Evolutionary conservation across 2,113 vertebrate genomes (phyloP).

Genomic region (Corythaeola cristata): DNA sequence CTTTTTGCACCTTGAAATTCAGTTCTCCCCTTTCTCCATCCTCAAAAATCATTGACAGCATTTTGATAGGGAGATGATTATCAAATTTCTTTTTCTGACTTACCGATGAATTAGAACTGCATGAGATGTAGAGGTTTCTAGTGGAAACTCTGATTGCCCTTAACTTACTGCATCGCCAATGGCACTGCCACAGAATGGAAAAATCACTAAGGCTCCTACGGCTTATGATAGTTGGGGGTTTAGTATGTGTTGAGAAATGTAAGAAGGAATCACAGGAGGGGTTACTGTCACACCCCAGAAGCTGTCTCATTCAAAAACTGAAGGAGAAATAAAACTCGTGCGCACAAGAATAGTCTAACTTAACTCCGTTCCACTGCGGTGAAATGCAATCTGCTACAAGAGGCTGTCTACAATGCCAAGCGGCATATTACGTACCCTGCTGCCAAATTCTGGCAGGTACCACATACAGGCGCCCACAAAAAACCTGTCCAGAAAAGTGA

Average conservation of each 20-base stretch:
- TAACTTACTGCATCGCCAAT: constrained; percentile 38
- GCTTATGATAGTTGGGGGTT: background rate
- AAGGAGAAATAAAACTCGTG: background rate
- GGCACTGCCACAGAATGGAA: constrained; percentile 41
- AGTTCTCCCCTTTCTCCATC: background rate
- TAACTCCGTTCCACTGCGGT: background rate
- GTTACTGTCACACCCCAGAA: background rate
- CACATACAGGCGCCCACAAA: constrained; percentile 8
- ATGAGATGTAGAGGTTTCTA: constrained; percentile 8
- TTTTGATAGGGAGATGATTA: background rate
- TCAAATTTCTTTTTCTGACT: background rate
- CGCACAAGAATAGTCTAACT: background rate
- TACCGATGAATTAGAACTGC: constrained; percentile 18
- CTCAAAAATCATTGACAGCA: background rate
- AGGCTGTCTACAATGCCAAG: background rate
- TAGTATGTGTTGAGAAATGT: background rate
- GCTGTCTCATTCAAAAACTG: background rate
- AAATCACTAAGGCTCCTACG: constrained; percentile 44
- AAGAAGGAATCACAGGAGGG: background rate
- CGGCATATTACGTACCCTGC: background rate
- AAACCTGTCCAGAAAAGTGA: constrained; percentile 31
- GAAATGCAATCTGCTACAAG: constrained; percentile 41
- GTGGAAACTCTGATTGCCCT: constrained; percentile 58
- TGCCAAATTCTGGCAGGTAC: constrained; percentile 53
- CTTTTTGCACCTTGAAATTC: background rate